Evolutionary conservation across 2,888 invertebrate genomes (phyloP).

Genomic region (Leptogaster cylindrica): DNA sequence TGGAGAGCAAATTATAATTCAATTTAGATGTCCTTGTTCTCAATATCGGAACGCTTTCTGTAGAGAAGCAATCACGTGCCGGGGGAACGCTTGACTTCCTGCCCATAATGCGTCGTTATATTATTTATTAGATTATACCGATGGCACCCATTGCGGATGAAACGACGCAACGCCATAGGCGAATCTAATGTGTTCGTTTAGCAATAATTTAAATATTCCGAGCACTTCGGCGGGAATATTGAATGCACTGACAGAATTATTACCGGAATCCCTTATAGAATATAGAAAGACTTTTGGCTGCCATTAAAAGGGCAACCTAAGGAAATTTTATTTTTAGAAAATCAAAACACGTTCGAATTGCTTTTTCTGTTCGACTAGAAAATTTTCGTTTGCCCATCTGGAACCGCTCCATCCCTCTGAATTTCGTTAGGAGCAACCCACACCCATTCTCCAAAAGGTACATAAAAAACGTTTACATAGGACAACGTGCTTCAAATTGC

Average conservation of each 20-base stretch:
- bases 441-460: constrained; percentile 6
- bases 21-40: constrained; percentile 14
- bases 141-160: constrained; percentile 16
- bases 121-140: constrained; percentile 23
- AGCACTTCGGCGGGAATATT: constrained; percentile 21
- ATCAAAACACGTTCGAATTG: constrained; percentile 37
- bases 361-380: constrained; percentile 8
- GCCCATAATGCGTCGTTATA: constrained; percentile 2
- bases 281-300: constrained; percentile 31
- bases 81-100: constrained; percentile 23
- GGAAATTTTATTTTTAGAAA: constrained; percentile 40
- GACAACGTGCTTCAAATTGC: constrained; percentile 53
- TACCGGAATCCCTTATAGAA: constrained; percentile 25
- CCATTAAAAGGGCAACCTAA: constrained; percentile 35
- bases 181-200: constrained; percentile 17
- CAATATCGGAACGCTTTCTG: background rate
- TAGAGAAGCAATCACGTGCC: background rate
- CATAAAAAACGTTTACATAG: constrained; percentile 48
- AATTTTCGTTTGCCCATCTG: constrained; percentile 13
- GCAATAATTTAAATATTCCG: constrained; percentile 36
- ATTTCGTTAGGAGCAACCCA: background rate
- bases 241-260: constrained; percentile 39
- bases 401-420: constrained; percentile 1
- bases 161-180: background rate
- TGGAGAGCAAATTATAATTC: constrained; percentile 16